A percentile compares a stretch with the other conserved stretches of the same genome.
These are phyloP conservation scores for Rhabdomys pumilio DNA, from an alignment of 2,797 vertebrate genomes.

Conservation along the genomic window DNA sequence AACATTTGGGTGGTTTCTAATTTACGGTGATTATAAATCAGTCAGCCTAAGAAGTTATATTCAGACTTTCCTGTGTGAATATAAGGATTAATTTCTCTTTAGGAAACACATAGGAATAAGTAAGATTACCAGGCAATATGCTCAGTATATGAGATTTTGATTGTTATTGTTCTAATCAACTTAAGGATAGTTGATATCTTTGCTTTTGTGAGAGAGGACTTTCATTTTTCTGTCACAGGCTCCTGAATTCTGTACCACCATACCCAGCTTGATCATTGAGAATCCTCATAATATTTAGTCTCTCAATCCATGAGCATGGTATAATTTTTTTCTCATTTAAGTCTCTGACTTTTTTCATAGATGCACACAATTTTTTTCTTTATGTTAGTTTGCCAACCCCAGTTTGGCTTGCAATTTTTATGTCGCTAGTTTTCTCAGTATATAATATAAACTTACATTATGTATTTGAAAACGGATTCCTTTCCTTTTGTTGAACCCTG, in stretches of 20 bases:
- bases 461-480: neutral
- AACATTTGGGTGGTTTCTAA: neutral
- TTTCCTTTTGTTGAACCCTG: slow-evolving; percentile 34
- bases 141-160: neutral
- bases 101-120: neutral
- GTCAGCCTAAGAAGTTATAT: neutral
- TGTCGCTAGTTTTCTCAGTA: slow-evolving; percentile 1
- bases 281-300: neutral
- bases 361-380: neutral
- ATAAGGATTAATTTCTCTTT: slow-evolving; percentile 1
- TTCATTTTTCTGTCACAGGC: neutral
- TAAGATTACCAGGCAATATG: neutral
- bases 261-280: neutral
- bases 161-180: neutral
- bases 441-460: neutral
- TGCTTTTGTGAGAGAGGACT: neutral
- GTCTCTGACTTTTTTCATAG: slow-evolving; percentile 10
- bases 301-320: neutral
- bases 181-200: neutral
- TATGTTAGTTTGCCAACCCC: neutral
- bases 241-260: neutral
- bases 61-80: slow-evolving; percentile 10
- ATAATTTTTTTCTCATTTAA: slow-evolving; percentile 21
- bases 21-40: slow-evolving; percentile 20
- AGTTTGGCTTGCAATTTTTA: slow-evolving; percentile 24